Conservation (phyloP, 2,888 invertebrate genomes). For the Aporophyla nigra region DNA sequence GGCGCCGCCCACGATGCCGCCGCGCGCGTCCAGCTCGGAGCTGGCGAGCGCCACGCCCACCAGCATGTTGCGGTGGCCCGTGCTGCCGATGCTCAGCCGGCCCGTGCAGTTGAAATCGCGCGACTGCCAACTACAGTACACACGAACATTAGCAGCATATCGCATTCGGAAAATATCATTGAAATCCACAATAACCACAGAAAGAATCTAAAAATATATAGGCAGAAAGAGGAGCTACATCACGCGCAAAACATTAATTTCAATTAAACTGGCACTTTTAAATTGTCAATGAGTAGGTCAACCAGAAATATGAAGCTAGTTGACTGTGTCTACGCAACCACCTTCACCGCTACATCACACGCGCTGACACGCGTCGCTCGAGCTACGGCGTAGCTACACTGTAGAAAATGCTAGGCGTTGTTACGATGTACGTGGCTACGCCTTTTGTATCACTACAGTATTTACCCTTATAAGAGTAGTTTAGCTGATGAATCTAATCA, state of each 20-base stretch:
- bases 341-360: neutral
- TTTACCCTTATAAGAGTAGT: too few species aligned
- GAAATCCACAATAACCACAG: neutral
- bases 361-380: neutral
- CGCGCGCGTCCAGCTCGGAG: conserved; percentile 98
- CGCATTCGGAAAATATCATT: neutral
- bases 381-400: neutral
- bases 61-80: conserved; percentile 98
- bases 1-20: conserved; percentile 99
- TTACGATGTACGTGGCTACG: neutral
- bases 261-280: too few species aligned
- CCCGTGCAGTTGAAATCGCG: conserved; percentile 98
- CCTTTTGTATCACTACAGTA: too few species aligned
- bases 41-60: conserved; percentile 96
- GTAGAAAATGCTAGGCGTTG: neutral
- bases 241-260: too few species aligned
- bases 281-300: too few species aligned
- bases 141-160: neutral
- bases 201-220: neutral
- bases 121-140: conserved; percentile 94
- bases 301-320: too few species aligned
- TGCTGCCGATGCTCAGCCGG: conserved; percentile 97
- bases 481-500: too few species aligned
- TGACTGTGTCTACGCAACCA: too few species aligned
- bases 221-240: neutral